Evolutionary conservation across 2,797 vertebrate genomes (phyloP).

Genomic region (Amazona finschi): DNA sequence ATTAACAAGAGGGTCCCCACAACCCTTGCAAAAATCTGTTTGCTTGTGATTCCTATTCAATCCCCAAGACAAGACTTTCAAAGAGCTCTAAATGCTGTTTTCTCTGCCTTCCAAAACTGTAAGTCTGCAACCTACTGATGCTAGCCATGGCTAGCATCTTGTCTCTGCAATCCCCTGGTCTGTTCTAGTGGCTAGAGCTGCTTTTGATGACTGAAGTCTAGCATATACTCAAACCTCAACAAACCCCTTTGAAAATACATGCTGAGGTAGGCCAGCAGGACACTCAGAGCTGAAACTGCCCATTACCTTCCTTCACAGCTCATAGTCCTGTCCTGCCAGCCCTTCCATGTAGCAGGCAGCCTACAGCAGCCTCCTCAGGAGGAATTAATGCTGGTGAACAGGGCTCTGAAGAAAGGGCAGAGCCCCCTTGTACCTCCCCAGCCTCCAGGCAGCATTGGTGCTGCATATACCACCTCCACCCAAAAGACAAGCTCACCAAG

Average conservation of each 20-base stretch:
- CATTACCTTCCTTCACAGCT: background rate
- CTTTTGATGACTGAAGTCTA: background rate
- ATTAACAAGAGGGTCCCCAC: background rate
- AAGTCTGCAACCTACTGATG: background rate
- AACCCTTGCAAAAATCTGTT: background rate
- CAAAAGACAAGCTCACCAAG: background rate
- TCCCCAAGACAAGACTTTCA: background rate
- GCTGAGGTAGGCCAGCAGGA: background rate
- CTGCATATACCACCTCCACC: background rate
- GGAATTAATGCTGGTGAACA: background rate
- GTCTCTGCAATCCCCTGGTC: background rate
- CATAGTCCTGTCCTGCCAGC: background rate
- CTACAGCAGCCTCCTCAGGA: background rate
- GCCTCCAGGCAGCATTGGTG: accelerated
- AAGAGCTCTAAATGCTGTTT: background rate
- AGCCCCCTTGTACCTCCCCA: background rate
- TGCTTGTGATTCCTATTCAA: background rate
- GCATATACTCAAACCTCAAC: background rate
- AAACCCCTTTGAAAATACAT: background rate
- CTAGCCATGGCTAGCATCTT: background rate
- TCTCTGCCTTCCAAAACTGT: background rate
- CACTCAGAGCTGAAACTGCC: background rate
- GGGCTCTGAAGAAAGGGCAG: background rate
- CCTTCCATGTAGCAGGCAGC: background rate
- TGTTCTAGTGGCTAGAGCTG: background rate